Evolutionary conservation across 2,113 vertebrate genomes (phyloP).

Genomic region (Psittacus erithacus): DNA sequence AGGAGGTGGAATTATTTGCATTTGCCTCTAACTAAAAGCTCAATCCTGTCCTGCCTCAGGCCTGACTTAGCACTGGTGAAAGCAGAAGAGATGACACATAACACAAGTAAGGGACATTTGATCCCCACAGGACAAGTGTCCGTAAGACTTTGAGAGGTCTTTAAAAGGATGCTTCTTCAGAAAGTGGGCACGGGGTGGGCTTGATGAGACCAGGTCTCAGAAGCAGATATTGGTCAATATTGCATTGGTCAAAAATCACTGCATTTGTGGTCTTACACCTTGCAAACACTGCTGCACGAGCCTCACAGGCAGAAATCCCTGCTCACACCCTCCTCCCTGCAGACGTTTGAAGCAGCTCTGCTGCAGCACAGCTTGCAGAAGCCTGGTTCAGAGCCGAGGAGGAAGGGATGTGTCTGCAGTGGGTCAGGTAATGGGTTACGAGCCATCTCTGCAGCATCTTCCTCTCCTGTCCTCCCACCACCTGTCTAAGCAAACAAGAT

Average conservation of each 20-base stretch:
- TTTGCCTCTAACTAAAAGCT: neutral
- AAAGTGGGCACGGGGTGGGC: fast-evolving
- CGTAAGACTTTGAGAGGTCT: neutral
- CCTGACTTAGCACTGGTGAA: fast-evolving
- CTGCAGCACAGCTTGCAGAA: neutral
- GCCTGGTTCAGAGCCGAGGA: fast-evolving
- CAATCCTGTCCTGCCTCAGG: neutral
- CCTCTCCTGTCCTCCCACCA: neutral
- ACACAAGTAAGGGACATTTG: fast-evolving
- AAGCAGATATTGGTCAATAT: neutral
- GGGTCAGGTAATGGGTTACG: neutral
- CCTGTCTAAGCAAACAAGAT: neutral
- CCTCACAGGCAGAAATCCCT: neutral
- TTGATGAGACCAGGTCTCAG: neutral
- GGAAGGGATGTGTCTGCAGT: fast-evolving
- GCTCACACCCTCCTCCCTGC: neutral
- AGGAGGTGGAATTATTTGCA: neutral
- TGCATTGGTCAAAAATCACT: neutral
- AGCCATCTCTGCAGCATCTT: neutral
- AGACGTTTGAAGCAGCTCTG: neutral
- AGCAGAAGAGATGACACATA: neutral
- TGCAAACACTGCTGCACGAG: fast-evolving
- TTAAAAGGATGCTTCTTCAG: neutral
- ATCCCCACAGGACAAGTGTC: fast-evolving
- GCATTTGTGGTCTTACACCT: neutral